These are phyloP conservation scores for Lithophane ornitopus DNA, from an alignment of 2,888 invertebrate species.

Conservation along the genomic window DNA sequence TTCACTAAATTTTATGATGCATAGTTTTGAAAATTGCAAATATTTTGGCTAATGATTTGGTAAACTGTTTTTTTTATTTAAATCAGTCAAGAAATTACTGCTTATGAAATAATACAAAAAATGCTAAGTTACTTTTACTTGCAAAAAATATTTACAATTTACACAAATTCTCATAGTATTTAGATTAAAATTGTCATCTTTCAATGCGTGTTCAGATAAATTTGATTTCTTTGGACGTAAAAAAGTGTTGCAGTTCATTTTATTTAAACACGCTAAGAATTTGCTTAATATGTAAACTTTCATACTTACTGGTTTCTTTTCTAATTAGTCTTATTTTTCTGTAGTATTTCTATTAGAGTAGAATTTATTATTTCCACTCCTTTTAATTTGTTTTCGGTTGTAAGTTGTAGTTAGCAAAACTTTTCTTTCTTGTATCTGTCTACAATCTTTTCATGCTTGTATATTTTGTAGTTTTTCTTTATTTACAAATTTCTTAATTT, in stretches of 20 bases:
- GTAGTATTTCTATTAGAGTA: neutral
- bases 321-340: constrained; percentile 1
- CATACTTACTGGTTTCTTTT: neutral
- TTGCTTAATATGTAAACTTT: neutral
- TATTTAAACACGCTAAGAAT: constrained; percentile 13
- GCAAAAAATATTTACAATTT: neutral
- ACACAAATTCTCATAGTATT: neutral
- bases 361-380: neutral
- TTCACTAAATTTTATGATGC: neutral
- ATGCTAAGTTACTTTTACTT: neutral
- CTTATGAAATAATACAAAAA: neutral
- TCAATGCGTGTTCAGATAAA: constrained; percentile 15
- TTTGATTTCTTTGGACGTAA: neutral
- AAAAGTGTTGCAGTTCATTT: neutral
- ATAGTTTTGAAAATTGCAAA: neutral
- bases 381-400: neutral
- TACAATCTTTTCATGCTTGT: neutral
- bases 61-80: neutral
- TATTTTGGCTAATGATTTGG: neutral
- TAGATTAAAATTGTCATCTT: neutral
- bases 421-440: constrained; percentile 17
- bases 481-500: neutral
- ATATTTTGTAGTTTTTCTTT: constrained; percentile 16
- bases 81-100: neutral
- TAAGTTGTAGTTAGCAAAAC: neutral